Base-by-base conservation (phyloP, 2,113 vertebrate species). In the Semnornis frantzii region DNA sequence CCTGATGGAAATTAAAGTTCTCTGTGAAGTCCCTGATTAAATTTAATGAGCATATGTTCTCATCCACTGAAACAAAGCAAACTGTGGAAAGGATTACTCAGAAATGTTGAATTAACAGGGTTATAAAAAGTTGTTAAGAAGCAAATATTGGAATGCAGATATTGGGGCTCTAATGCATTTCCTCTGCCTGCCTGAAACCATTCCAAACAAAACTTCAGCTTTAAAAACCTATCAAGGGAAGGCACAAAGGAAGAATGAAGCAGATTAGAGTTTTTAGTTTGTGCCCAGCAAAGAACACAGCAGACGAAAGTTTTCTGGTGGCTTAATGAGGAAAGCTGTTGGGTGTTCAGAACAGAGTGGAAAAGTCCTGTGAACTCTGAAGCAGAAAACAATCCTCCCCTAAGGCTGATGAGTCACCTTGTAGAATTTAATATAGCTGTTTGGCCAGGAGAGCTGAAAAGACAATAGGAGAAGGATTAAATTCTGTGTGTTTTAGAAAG, bases 21-120 rank as follows among this genome's bases (percentile, higher is more conserved):
- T 33, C 55, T 78, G 60, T 86, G 87, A 96, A 93, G 66, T 87
- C 89, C 64, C 85, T 90, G 93, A 95, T 96, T 95, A 95, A 95
- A 94, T 91, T 93, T 93, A 91, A 87, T 95, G 88, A 96, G 73
- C 71, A 5, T 89, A 82, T 88, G 91, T 72, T 93, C 80, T 70
- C 42, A 14, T 33, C n/a, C 31, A 85, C 59, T 74, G 77, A 83
- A 81, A 81, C 17, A 93, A 95, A 93, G 57, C 74, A 92, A 76
- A 75, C 48, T 75, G 76, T 73, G 60, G 59, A 91, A 75, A 31
- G 74, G 85, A 92, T 95, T 89, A 83, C 39, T 1, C 5, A 69
- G 84, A 62, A 86, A 82, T 70, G 65, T 94, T 92, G 87, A 94
- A 91, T 89, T 90, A 90, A 77, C 1, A 0, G 69, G 44, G 28